Conservation (phyloP, 2,113 vertebrate species). For the Festucalex cinctus region DNA sequence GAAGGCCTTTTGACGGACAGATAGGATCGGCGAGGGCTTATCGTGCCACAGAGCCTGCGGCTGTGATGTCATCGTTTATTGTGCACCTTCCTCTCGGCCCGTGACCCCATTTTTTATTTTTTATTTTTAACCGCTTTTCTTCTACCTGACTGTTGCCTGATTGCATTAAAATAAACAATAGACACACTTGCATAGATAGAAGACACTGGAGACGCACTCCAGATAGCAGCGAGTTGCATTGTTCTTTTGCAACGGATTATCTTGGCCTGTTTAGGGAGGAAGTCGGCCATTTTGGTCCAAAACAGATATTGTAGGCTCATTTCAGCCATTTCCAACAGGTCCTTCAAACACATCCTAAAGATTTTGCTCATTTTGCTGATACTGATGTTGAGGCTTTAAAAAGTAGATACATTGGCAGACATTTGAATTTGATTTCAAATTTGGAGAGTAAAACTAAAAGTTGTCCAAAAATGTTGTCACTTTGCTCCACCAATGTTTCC, state of each 20-base stretch:
- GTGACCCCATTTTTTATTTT: constrained; percentile 33
- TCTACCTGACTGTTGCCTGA: not conserved
- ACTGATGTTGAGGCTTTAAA: too few species aligned
- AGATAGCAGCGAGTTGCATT: not conserved
- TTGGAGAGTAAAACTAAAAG: not conserved
- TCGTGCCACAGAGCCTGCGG: constrained; percentile 37
- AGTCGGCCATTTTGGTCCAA: too few species aligned
- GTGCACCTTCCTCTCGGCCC: constrained; percentile 12
- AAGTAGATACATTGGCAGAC: too few species aligned
- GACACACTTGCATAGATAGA: not conserved
- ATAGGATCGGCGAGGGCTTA: constrained; percentile 37
- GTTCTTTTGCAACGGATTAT: not conserved
- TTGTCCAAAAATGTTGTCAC: too few species aligned
- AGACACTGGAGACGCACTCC: not conserved
- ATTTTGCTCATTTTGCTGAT: too few species aligned
- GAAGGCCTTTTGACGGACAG: constrained; percentile 36
- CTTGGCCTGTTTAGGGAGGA: not conserved
- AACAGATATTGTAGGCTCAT: too few species aligned
- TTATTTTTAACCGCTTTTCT: too few species aligned
- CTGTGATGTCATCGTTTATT: constrained; percentile 52
- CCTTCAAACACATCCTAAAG: too few species aligned
- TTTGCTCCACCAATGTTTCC: not conserved
- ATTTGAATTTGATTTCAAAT: too few species aligned
- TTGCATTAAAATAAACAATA: not conserved
- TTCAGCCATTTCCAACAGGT: too few species aligned